Evolutionary conservation across 1,140 invertebrate species (phyloP).

Genomic region (Caenorhabditis inopinata): DNA sequence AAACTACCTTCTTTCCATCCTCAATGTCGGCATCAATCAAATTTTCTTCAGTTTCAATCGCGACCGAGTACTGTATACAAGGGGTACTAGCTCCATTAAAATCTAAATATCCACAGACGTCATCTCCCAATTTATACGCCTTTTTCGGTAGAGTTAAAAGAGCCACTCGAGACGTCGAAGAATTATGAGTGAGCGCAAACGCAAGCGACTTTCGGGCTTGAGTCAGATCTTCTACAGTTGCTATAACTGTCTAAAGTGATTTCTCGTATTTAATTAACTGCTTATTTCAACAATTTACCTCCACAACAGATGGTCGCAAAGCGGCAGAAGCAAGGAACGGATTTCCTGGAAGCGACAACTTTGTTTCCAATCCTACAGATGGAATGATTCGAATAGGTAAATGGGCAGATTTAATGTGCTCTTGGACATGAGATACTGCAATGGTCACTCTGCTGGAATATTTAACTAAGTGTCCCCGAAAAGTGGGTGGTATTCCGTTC

Average conservation of each 20-base stretch:
- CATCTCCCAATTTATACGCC: slow-evolving; percentile 62
- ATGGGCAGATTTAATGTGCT: slow-evolving; percentile 58
- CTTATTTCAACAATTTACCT: background rate
- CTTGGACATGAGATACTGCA: slow-evolving; percentile 62
- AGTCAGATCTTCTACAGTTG: slow-evolving; percentile 53
- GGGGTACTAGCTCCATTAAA: slow-evolving; percentile 49
- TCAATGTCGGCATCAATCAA: slow-evolving; percentile 37
- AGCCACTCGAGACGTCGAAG: slow-evolving; percentile 16
- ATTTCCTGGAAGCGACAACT: background rate
- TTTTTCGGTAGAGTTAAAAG: slow-evolving; percentile 57
- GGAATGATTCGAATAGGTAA: slow-evolving; percentile 49
- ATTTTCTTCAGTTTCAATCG: slow-evolving; percentile 45
- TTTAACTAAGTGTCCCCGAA: slow-evolving; percentile 57
- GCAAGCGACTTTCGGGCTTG: slow-evolving; percentile 43
- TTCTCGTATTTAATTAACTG: background rate
- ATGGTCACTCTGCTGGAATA: slow-evolving; percentile 59
- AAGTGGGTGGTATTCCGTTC: slow-evolving; percentile 40
- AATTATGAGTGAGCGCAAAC: slow-evolving; percentile 40
- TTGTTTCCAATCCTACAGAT: slow-evolving; percentile 35
- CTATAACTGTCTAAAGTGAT: slow-evolving; percentile 26
- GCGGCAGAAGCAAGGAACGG: slow-evolving; percentile 23
- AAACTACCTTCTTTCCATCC: background rate
- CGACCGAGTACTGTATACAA: slow-evolving; percentile 51
- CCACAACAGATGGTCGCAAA: background rate
- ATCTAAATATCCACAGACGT: slow-evolving; percentile 50